A percentile compares a stretch with the other conserved stretches of the same genome.
Evolutionary conservation across 37 sponge, comb jelly and placozoan species (phyloP).

Genomic region (Beroe forskalii): DNA sequence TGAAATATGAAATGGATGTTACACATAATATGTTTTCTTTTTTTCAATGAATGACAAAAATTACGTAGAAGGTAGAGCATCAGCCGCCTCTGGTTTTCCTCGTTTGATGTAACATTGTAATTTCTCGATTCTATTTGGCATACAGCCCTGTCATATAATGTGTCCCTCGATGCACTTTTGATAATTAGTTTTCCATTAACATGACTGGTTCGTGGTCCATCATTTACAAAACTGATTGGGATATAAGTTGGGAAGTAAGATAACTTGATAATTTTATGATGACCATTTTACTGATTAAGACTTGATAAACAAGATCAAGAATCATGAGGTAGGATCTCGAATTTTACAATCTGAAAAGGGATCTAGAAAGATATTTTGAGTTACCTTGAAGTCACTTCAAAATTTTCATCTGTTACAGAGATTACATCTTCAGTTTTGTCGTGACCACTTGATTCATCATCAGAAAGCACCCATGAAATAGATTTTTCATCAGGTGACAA

Average conservation of each 20-base stretch:
- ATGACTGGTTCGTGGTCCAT: neutral
- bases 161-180: neutral
- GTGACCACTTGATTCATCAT: neutral
- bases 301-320: no score
- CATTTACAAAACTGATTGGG: neutral
- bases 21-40: no score
- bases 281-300: no score
- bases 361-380: no score
- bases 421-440: neutral
- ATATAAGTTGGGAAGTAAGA: no score
- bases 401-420: neutral
- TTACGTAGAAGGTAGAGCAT: neutral
- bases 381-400: neutral
- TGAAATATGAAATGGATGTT: no score
- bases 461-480: neutral
- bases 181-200: neutral
- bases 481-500: neutral
- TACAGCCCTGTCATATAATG: neutral
- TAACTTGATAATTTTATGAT: no score
- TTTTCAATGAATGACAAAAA: no score
- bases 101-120: neutral
- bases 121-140: neutral
- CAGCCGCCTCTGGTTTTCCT: neutral
- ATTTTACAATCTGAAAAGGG: no score
- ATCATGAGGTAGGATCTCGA: no score